Conservation (phyloP, 2,888 invertebrate genomes). For the Amphipoea lucens region DNA sequence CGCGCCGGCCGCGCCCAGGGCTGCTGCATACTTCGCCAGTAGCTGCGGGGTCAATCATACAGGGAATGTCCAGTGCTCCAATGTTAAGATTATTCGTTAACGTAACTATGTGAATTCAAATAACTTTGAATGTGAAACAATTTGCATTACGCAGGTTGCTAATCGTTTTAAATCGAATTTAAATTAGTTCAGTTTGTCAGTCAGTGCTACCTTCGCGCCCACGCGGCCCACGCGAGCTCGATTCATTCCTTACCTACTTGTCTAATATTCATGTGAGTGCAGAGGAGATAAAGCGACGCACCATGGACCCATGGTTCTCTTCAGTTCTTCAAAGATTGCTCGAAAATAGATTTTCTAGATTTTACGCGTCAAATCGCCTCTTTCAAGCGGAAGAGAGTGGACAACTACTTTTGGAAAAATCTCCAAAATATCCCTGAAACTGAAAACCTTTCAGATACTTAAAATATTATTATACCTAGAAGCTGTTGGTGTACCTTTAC, state of each 20-base stretch:
- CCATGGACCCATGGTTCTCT: neutral
- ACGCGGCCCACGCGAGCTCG: neutral
- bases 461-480: neutral
- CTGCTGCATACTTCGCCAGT: constrained; percentile 32
- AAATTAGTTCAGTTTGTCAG: neutral
- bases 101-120: neutral
- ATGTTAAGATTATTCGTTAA: too few species aligned
- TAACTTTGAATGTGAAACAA: neutral
- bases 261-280: neutral
- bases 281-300: neutral
- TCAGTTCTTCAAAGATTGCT: neutral
- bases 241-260: too few species aligned
- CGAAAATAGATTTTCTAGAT: neutral
- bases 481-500: neutral
- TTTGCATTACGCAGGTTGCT: neutral
- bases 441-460: neutral
- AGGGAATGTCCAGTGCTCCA: neutral
- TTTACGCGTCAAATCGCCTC: neutral
- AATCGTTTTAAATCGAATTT: neutral
- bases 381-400: neutral
- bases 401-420: neutral
- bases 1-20: constrained; percentile 66
- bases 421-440: too few species aligned
- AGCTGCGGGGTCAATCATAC: neutral
- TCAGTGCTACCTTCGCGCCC: too few species aligned